Percentiles rank a stretch among this genome's conserved stretches.
phyloP scores from a whole-genome alignment of 2,888 invertebrate species.

The Oegoconia quadripuncta region DNA sequence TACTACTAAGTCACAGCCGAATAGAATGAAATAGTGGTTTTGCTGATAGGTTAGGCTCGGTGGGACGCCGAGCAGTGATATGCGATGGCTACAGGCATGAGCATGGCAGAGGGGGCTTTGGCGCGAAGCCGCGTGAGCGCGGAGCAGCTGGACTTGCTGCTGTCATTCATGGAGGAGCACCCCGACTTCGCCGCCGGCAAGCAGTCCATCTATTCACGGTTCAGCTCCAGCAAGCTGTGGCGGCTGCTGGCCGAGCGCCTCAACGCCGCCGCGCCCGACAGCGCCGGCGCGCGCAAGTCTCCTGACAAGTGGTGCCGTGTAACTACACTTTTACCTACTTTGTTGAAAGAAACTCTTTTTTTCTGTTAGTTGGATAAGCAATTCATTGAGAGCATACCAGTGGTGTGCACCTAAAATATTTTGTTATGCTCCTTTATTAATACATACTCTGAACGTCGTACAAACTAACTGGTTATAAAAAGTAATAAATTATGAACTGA shows the following conservation, averaged over 20 bases:
- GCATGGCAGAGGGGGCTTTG: background rate
- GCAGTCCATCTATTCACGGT: slow-evolving; percentile 65
- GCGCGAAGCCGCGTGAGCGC: slow-evolving; percentile 60
- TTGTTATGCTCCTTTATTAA: no score
- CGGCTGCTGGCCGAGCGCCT: slow-evolving; percentile 63
- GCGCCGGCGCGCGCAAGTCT: slow-evolving; percentile 62
- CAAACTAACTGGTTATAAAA: no score
- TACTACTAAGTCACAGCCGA: no score
- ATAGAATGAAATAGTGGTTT: no score
- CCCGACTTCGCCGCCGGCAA: slow-evolving; percentile 69
- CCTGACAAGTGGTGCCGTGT: slow-evolving; percentile 74
- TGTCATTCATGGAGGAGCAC: slow-evolving; percentile 74
- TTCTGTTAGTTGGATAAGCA: background rate
- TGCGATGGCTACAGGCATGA: background rate
- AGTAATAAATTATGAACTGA: no score
- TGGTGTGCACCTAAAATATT: no score
- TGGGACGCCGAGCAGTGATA: no score
- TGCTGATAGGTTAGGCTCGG: no score
- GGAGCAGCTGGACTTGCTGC: slow-evolving; percentile 61
- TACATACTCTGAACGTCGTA: no score
- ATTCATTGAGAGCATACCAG: background rate
- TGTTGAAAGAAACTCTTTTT: no score
- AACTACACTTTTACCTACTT: slow-evolving; percentile 19
- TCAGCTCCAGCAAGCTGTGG: slow-evolving; percentile 70
- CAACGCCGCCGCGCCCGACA: slow-evolving; percentile 64